A percentile compares a stretch with the other conserved stretches of the same genome.
phyloP scores from a whole-genome alignment of 2,797 vertebrate species.

The Octomys mimax region DNA sequence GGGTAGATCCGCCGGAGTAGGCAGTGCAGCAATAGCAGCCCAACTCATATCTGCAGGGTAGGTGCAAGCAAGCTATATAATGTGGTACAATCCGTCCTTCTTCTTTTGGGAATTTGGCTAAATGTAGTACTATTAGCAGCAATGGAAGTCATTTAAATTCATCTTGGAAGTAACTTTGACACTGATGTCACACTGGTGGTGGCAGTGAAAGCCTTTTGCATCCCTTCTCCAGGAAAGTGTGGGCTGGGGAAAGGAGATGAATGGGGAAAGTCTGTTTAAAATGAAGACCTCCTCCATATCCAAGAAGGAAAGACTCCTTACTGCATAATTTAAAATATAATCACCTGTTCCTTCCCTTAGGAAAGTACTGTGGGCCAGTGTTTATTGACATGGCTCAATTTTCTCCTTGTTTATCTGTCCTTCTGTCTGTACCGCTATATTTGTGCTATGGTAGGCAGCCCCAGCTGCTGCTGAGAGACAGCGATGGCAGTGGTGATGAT shows the following conservation, averaged over 20 bases:
- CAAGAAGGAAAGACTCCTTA: neutral
- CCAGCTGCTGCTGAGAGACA: neutral
- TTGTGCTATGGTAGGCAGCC: neutral
- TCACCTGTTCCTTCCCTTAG: neutral
- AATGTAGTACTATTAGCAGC: neutral
- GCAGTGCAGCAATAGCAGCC: neutral
- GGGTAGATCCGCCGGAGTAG: neutral
- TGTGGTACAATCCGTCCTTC: neutral
- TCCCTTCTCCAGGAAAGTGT: constrained; percentile 16
- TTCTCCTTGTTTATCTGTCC: neutral
- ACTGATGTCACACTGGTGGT: neutral
- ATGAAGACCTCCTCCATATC: neutral
- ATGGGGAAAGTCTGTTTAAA: neutral
- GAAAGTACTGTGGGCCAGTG: neutral
- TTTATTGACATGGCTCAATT: neutral
- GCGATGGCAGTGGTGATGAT: fast-evolving
- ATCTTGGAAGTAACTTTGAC: constrained; percentile 22
- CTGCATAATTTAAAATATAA: neutral
- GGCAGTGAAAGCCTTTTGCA: neutral
- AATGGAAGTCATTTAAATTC: neutral
- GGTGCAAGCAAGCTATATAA: neutral
- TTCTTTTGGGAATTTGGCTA: neutral
- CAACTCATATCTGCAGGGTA: neutral
- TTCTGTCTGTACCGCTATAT: neutral
- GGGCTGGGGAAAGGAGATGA: neutral